These are phyloP conservation scores for Entosphenus tridentatus DNA, from an alignment of 2,113 vertebrate species.

Conservation along the genomic window DNA sequence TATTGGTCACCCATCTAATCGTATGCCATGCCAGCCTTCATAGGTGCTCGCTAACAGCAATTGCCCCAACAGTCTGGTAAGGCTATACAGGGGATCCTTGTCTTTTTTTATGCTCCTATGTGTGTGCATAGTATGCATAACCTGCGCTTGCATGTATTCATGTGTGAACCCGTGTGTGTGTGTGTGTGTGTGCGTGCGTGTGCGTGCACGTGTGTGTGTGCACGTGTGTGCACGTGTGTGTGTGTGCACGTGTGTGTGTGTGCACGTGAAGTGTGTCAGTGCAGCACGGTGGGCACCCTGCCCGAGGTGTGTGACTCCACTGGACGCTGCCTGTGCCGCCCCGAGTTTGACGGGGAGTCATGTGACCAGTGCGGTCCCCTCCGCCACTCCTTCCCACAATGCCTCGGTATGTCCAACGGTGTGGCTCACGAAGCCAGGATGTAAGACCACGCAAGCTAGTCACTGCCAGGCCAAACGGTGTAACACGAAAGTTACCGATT, in stretches of 20 bases:
- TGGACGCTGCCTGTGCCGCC: constrained; percentile 43
- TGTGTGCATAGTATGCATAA: too few species aligned
- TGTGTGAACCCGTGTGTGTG: background rate
- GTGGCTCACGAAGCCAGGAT: too few species aligned
- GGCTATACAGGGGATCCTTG: too few species aligned
- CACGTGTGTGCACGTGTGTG: background rate
- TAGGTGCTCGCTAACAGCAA: too few species aligned
- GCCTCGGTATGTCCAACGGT: constrained; percentile 23
- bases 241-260: background rate
- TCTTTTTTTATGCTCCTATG: too few species aligned
- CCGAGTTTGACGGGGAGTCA: constrained; percentile 23
- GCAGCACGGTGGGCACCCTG: constrained; percentile 29
- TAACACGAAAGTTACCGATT: too few species aligned
- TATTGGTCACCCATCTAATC: too few species aligned
- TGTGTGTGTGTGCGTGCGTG: constrained; percentile 23
- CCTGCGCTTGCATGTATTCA: too few species aligned
- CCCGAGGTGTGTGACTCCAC: constrained; percentile 25
- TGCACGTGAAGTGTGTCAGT: constrained; percentile 32
- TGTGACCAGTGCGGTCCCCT: constrained; percentile 39
- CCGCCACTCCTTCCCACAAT: constrained; percentile 40
- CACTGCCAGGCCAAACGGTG: too few species aligned
- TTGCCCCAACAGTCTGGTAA: too few species aligned
- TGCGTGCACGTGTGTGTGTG: constrained; percentile 22
- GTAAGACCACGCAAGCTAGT: too few species aligned
- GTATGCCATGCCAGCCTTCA: too few species aligned